Percentiles rank a stretch among this genome's conserved stretches.
Conservation (phyloP, 2,888 invertebrate genomes). For the Pristionchus entomophagus region DNA sequence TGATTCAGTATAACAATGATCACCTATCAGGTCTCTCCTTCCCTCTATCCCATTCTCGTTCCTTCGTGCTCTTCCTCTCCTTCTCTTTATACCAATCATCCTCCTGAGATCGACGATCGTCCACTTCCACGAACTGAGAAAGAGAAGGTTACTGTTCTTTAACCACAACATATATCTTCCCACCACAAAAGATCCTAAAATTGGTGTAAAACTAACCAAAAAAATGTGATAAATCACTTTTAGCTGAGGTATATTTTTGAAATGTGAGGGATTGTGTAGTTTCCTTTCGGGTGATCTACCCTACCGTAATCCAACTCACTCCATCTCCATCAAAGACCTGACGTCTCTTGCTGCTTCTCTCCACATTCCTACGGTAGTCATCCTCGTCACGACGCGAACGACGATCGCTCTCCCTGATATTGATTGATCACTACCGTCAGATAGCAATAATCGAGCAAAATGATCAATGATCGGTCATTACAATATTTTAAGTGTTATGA, state of each 20-base stretch:
- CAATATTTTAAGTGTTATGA: no score
- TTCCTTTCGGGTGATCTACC: no score
- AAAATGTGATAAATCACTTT: no score
- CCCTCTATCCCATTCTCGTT: constrained; percentile 3
- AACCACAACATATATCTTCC: no score
- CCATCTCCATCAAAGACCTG: constrained; percentile 38
- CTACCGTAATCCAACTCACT: neutral
- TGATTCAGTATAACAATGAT: neutral
- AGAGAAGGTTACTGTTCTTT: no score
- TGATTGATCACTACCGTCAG: neutral
- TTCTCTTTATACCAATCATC: constrained; percentile 6
- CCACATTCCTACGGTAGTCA: constrained; percentile 43
- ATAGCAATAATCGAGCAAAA: neutral
- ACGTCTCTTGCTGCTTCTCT: constrained; percentile 1
- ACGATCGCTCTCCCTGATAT: constrained; percentile 39
- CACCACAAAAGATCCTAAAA: no score
- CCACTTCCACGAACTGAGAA: constrained; percentile 34
- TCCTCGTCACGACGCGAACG: constrained; percentile 40
- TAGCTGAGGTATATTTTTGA: neutral
- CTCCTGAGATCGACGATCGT: neutral
- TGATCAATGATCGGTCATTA: no score
- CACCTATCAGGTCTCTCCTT: neutral
- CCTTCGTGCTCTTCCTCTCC: constrained; percentile 32
- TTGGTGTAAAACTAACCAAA: no score
- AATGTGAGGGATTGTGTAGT: neutral